Conservation (phyloP, 1,140 invertebrate species). For the Cataglyphis hispanica region DNA sequence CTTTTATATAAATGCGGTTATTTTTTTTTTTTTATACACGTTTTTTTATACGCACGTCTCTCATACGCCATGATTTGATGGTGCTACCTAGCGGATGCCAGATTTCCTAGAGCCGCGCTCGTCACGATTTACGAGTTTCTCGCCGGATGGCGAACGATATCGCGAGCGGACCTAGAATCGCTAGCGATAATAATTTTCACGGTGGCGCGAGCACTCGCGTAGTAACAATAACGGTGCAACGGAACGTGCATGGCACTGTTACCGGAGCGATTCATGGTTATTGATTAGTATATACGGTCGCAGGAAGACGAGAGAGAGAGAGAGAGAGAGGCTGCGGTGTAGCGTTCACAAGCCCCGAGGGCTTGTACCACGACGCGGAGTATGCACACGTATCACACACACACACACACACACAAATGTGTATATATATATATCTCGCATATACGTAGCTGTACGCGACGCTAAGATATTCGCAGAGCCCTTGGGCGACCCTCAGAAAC, state of each 20-base stretch:
- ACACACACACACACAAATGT: background rate
- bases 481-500: slow-evolving; percentile 82
- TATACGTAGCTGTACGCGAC: slow-evolving; percentile 59
- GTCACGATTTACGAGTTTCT: slow-evolving; percentile 57
- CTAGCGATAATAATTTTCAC: slow-evolving; percentile 76
- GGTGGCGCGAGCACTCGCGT: slow-evolving; percentile 66
- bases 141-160: slow-evolving; percentile 21
- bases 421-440: slow-evolving; percentile 8
- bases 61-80: background rate
- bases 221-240: slow-evolving; percentile 79
- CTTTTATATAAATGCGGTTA: background rate
- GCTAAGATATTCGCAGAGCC: slow-evolving; percentile 83
- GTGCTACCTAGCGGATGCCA: slow-evolving; percentile 8
- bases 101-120: slow-evolving; percentile 27
- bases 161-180: slow-evolving; percentile 63
- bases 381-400: slow-evolving; percentile 54
- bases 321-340: slow-evolving; percentile 72
- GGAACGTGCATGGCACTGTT: slow-evolving; percentile 80
- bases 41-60: background rate
- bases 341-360: slow-evolving; percentile 80
- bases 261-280: slow-evolving; percentile 83
- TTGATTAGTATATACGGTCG: slow-evolving; percentile 81
- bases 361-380: slow-evolving; percentile 75
- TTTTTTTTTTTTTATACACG: background rate
- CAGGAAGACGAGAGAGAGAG: slow-evolving; percentile 69